Evolutionary conservation across 2,113 vertebrate species (phyloP), one percentile per base, ranked within the genome.

Genomic region (Cisticola juncidis): DNA sequence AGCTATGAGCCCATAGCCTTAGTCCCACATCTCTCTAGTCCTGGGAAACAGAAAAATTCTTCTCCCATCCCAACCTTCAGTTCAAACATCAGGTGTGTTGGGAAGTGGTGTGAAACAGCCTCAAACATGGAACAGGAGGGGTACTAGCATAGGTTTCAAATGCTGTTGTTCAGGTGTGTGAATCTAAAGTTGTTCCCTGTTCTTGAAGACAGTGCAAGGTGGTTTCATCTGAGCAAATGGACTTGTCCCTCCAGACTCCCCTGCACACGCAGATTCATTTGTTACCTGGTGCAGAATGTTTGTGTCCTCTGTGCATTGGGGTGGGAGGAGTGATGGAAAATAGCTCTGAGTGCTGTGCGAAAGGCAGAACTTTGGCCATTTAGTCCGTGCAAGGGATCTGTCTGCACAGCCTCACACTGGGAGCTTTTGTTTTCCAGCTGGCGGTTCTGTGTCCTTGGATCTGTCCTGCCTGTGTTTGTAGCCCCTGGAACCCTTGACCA

Each of bases 241-340:
- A 16, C 60, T 53, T 35, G 35, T 35, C 24, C 68, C 40, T 72
- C 61, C 54, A 48, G 35, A 19, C 22, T 36, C 3, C 48, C 44
- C 9, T 35, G 72, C 57, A 22, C 29, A 4, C 0, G 0, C 38
- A 29, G n/a, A 7, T 47, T 42, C 69, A 40, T 42, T 35, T 61
- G 35, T 56, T 88, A 56, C 12, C 76, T 56, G 33, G 0, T 61
- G 40, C 44, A 33, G 40, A 21, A 9, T 28, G 17, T 20, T 3
- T 5, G 5, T 62, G 4, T 70, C 56, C 28, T 81, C 25, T 6
- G 0, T 19, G 26, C 47, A 14, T 48, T 45, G 51, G 50, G 66
- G 72, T 69, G 61, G 48, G 48, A 53, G n/a, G 29, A 81, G 6
- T 6, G 47, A 23, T 51, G 53, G 50, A 26, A 70, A 45, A 48